Percentiles rank a stretch among this genome's conserved stretches.
Evolutionary conservation across 2,113 vertebrate species (phyloP).

Genomic region (Psittacus erithacus): DNA sequence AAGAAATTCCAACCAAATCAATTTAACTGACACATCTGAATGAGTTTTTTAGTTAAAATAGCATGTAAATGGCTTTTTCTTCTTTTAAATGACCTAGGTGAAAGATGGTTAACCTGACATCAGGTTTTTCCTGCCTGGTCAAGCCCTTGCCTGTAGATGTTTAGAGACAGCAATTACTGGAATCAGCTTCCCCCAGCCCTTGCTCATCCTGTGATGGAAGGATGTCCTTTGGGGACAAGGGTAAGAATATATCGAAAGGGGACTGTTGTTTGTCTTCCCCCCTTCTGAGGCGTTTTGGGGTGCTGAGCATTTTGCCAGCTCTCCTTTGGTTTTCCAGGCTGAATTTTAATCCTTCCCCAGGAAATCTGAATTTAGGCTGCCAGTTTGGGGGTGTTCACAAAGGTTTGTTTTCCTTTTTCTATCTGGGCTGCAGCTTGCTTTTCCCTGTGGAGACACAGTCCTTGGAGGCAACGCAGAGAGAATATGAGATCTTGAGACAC

Average conservation of each 20-base stretch:
- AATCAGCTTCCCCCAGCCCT: background rate
- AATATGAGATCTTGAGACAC: background rate
- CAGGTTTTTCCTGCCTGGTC: background rate
- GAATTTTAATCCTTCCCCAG: background rate
- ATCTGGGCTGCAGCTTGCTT: background rate
- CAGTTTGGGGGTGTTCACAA: background rate
- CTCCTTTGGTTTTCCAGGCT: background rate
- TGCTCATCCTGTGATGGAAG: fast-evolving
- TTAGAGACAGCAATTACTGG: background rate
- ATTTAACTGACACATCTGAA: background rate
- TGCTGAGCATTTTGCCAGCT: fast-evolving
- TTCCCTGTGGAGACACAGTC: background rate
- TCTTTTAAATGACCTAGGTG: background rate
- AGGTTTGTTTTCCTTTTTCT: background rate
- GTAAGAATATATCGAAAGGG: background rate
- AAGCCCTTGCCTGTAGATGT: background rate
- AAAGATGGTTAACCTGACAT: background rate
- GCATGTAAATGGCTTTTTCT: background rate
- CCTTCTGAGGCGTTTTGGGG: background rate
- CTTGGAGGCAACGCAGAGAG: background rate
- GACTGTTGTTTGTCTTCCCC: fast-evolving
- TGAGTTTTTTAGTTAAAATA: background rate
- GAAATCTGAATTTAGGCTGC: background rate
- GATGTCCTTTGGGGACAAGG: background rate
- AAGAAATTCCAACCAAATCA: background rate